These are phyloP conservation scores for Sanderia malayensis DNA, from an alignment of 30 jellyfish, hydroid and myxozoan species.

Conservation along the genomic window DNA sequence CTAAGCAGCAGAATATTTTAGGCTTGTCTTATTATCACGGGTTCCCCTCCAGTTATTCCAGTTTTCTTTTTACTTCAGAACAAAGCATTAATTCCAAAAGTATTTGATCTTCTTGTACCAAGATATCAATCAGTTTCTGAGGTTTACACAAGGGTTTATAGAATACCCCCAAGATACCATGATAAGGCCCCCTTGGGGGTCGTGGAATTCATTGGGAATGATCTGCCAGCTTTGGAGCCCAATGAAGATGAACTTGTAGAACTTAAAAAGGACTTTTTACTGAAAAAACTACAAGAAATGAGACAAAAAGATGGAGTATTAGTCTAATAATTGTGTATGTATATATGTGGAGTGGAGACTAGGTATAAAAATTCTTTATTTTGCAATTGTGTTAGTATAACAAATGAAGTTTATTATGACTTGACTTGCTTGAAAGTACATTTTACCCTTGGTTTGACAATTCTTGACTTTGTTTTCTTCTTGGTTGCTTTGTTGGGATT, in stretches of 20 bases:
- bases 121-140: constrained; percentile 47
- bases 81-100: constrained; percentile 83
- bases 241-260: constrained; percentile 63
- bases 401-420: too few relatives aligned
- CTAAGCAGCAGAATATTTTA: too few relatives aligned
- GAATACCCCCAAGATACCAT: constrained; percentile 57
- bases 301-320: constrained; percentile 38
- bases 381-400: too few relatives aligned
- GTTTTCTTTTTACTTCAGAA: constrained; percentile 36
- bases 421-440: too few relatives aligned
- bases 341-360: too few relatives aligned
- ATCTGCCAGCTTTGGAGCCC: constrained; percentile 64
- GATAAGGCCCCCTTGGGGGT: constrained; percentile 69
- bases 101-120: constrained; percentile 74
- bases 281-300: constrained; percentile 10
- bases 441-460: too few relatives aligned
- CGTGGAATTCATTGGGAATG: constrained; percentile 76
- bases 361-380: too few relatives aligned
- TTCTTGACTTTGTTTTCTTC: too few relatives aligned
- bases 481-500: too few relatives aligned
- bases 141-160: constrained; percentile 68
- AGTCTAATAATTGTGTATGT: constrained; percentile 20
- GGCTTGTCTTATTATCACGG: too few relatives aligned
- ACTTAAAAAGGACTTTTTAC: constrained; percentile 40
- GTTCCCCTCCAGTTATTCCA: too few relatives aligned